Percentiles rank a stretch among this genome's conserved stretches.
Conservation (phyloP, 2,113 vertebrate species). For the Leucosticte australis region DNA sequence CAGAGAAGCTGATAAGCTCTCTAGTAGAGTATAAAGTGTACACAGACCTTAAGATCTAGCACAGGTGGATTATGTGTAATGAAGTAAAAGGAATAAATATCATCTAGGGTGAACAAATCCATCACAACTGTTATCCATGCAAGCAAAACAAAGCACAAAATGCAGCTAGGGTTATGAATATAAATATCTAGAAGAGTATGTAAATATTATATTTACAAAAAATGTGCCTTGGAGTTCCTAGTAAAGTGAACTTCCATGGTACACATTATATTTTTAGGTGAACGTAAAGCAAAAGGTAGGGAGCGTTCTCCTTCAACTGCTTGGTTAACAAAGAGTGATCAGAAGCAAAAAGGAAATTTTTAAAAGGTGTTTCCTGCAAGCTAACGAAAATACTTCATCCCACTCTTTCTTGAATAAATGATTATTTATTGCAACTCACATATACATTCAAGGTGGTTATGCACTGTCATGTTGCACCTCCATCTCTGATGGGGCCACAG, state of each 20-base stretch:
- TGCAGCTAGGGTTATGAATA: constrained; percentile 52
- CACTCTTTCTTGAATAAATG: background rate
- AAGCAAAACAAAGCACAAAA: constrained; percentile 61
- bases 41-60: constrained; percentile 70
- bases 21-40: constrained; percentile 76
- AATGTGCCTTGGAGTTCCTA: background rate
- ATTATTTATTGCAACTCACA: background rate
- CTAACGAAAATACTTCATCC: background rate
- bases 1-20: constrained; percentile 83
- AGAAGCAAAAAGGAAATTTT: background rate
- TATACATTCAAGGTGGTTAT: background rate
- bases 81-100: constrained; percentile 81
- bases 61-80: constrained; percentile 81
- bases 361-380: background rate
- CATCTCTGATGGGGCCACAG: background rate
- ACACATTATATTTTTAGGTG: background rate
- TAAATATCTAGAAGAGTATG: constrained; percentile 26
- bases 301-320: background rate
- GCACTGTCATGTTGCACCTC: background rate
- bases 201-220: constrained; percentile 23
- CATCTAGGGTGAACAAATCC: constrained; percentile 73
- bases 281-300: background rate
- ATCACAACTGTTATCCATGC: constrained; percentile 56
- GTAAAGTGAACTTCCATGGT: background rate
- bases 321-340: background rate